Conservation (phyloP, 2,113 vertebrate species). For the Coturnix japonica region DNA sequence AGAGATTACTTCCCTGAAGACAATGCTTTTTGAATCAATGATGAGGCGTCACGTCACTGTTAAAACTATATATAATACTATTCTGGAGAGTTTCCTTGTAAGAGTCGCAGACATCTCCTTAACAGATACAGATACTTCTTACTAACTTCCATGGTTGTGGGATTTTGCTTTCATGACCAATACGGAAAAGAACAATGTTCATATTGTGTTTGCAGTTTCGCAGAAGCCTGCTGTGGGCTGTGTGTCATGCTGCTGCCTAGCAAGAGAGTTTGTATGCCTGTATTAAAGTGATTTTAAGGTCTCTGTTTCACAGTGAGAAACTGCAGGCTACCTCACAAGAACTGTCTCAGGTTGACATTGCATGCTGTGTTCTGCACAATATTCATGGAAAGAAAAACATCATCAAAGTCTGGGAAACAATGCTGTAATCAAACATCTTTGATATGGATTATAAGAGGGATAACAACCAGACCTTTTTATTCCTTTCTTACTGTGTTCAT, state of each 20-base stretch:
- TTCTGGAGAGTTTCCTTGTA: background rate
- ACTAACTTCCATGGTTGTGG: background rate
- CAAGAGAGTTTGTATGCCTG: background rate
- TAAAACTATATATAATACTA: background rate
- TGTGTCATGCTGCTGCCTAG: background rate
- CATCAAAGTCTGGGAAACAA: background rate
- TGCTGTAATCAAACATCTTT: background rate
- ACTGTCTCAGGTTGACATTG: background rate
- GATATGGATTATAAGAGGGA: rapidly evolving
- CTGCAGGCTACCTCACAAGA: background rate
- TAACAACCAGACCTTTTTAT: background rate
- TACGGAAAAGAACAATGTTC: background rate
- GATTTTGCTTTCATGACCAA: background rate
- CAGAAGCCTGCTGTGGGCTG: background rate
- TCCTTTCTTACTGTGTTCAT: background rate
- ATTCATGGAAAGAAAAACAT: background rate
- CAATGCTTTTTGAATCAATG: background rate
- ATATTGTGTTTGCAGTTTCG: background rate
- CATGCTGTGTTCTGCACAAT: background rate
- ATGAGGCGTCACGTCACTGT: background rate
- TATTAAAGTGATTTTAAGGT: background rate
- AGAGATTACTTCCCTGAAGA: background rate
- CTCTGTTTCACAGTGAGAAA: background rate
- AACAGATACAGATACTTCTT: background rate
- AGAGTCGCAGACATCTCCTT: background rate